These are phyloP conservation scores for Cephus cinctus DNA, from an alignment of 1,140 invertebrate genomes.

Conservation along the genomic window DNA sequence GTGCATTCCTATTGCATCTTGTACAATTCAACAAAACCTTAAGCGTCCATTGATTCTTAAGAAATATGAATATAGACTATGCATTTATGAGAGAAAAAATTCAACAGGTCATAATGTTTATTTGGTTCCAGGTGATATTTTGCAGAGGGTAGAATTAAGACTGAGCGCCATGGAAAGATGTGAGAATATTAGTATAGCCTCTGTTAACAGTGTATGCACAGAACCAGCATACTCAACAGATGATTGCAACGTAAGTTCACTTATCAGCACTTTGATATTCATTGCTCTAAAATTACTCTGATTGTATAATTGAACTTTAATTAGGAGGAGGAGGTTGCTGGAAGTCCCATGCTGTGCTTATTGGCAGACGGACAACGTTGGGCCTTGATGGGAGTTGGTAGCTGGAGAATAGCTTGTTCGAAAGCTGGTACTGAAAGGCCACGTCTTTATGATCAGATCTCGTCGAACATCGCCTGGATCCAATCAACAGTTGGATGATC, in stretches of 20 bases:
- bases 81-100: no score
- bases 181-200: constrained; percentile 80
- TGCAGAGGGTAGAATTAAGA: constrained; percentile 75
- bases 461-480: constrained; percentile 80
- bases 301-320: constrained; percentile 19
- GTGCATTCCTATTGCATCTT: no score
- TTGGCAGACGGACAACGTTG: constrained; percentile 65
- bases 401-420: constrained; percentile 79
- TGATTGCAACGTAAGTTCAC: constrained; percentile 73
- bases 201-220: constrained; percentile 78
- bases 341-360: constrained; percentile 77
- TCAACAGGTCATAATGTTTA: no score
- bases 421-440: constrained; percentile 71
- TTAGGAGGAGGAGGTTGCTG: constrained; percentile 84
- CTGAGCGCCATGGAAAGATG: constrained; percentile 75
- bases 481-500: constrained; percentile 64
- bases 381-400: constrained; percentile 73
- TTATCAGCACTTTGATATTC: background rate
- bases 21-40: background rate
- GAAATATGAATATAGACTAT: no score
- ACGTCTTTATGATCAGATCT: constrained; percentile 77
- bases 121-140: constrained; percentile 64
- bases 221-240: constrained; percentile 75
- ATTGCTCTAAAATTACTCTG: constrained; percentile 5
- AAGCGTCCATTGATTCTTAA: background rate